Conservation (phyloP, 2,888 invertebrate genomes). For the Noctua pronuba region DNA sequence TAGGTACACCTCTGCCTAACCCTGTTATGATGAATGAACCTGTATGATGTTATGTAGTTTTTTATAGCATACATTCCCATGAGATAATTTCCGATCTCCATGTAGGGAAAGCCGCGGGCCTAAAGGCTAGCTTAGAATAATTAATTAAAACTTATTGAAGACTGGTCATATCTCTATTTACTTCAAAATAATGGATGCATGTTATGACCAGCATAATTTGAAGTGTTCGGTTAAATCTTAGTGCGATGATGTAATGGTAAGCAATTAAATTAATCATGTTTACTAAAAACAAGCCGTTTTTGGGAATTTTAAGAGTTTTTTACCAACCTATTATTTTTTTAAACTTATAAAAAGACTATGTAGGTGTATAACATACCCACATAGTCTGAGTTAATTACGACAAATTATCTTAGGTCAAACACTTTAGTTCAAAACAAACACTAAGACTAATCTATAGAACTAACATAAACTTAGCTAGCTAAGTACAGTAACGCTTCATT, state of each 20-base stretch:
- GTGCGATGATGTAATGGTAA: conserved; percentile 38
- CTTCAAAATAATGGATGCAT: not conserved
- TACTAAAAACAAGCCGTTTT: conserved; percentile 13
- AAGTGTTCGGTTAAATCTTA: not conserved
- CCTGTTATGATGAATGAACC: too few species aligned
- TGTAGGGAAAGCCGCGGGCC: too few species aligned
- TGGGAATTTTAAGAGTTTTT: not conserved
- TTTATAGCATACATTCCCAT: too few species aligned
- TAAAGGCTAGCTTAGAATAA: not conserved
- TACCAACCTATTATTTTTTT: not conserved
- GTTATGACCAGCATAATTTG: not conserved
- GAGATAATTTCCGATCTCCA: too few species aligned
- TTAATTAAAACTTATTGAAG: not conserved
- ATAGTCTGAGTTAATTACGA: not conserved
- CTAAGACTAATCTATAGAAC: not conserved
- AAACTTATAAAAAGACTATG: not conserved
- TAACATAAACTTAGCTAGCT: not conserved
- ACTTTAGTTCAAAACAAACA: conserved; percentile 11
- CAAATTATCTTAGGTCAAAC: not conserved
- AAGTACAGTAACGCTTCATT: not conserved
- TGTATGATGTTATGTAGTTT: too few species aligned
- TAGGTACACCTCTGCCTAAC: too few species aligned
- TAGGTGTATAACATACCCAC: not conserved
- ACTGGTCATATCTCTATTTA: too few species aligned
- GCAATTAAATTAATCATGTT: conserved; percentile 25